Base-by-base conservation (phyloP, 2,797 vertebrate species). In the Platyrinchus mystaceus region DNA sequence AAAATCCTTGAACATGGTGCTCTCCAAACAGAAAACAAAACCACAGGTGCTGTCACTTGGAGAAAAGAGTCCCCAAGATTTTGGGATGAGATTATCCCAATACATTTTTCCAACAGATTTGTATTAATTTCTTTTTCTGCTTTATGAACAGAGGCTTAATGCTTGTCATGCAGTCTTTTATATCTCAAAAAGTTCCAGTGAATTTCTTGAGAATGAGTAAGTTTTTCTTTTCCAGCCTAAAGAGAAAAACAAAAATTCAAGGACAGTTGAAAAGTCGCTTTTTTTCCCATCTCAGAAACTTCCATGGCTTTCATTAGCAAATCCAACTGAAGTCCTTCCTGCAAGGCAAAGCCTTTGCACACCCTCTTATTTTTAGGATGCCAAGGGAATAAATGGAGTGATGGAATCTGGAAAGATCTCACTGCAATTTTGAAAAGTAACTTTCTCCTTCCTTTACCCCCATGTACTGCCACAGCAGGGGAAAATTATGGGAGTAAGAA, bases 381-480 rank as follows among this genome's bases (percentile, higher is more conserved):
- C 56, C 84, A 87, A 28, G 44, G 80, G 49, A 87, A 66, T 77
- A 73, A 94, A 62, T 28, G 62, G 71, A 75, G 53, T 64, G 78
- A 82, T 64, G 73, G 80, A 89, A 60, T 91, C 70, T 93, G 77
- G 86, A 95, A 87, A 56, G 76, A 66, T 84, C 82, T 81, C 7
- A 3, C 77, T 92, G 69, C 76, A 81, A n/a, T 82, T 79, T 71
- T 9, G 4, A 58, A 82, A 82, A 82, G 67, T 84, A 55, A 66
- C 64, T 77, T 87, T 94, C 56, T 82, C 69, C 74, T 87, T 87
- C 84, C 75, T 91, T 90, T 58, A 46, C 70, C 67, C 59, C 50
- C 66, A 62, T 9, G 2, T 58, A 55, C 36, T 69, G 47, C 52
- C 41, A n/a, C 73, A 94, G 93, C 77, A 74, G 84, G 83, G 60